Conservation (phyloP, 2,797 vertebrate genomes). For the Numenius phaeopus region DNA sequence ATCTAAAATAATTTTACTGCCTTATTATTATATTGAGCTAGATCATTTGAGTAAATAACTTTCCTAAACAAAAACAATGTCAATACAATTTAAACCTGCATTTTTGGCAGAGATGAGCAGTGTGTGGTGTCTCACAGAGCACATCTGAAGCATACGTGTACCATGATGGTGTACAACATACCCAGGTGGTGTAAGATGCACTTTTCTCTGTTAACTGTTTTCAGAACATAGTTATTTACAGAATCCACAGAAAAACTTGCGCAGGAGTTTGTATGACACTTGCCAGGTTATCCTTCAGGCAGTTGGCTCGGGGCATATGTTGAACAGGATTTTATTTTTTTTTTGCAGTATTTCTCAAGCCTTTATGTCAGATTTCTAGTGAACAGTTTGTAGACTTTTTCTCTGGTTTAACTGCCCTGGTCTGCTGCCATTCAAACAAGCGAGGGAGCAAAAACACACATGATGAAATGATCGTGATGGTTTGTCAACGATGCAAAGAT, state of each 20-base stretch:
- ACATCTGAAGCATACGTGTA: fast-evolving
- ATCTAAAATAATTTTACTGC: neutral
- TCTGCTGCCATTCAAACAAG: neutral
- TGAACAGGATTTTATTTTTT: neutral
- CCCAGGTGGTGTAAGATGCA: fast-evolving
- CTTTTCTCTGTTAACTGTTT: neutral
- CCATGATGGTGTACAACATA: fast-evolving
- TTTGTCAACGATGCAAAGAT: neutral
- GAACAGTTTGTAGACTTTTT: neutral
- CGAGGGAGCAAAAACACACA: neutral
- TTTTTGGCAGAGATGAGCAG: neutral
- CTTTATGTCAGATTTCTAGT: neutral
- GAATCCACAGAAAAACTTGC: neutral
- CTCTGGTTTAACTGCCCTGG: neutral
- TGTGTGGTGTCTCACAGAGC: neutral
- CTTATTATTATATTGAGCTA: neutral
- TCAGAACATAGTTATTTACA: neutral
- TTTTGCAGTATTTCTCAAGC: neutral
- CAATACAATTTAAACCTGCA: fast-evolving
- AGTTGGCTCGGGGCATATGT: neutral
- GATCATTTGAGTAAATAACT: neutral
- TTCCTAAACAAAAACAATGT: neutral
- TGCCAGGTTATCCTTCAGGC: neutral
- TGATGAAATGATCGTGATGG: neutral
- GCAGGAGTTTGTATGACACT: neutral